These are phyloP conservation scores for Tor tambroides DNA, from an alignment of 2,113 vertebrate genomes.

Conservation along the genomic window DNA sequence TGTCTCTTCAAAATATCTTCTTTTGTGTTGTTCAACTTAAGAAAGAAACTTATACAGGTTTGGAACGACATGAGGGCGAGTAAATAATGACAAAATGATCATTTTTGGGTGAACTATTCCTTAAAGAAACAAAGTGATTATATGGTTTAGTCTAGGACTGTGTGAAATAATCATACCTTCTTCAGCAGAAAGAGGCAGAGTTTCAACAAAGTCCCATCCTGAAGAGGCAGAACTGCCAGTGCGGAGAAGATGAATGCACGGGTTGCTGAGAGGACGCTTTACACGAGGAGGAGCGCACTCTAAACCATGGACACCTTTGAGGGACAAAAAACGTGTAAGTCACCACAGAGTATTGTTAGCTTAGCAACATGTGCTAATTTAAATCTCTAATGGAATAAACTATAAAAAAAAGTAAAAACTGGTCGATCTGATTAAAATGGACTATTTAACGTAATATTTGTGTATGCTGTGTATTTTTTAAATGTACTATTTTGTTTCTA, in stretches of 20 bases:
- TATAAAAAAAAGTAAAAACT: not conserved
- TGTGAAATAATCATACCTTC: slow-evolving; percentile 64
- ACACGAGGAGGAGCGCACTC: slow-evolving; percentile 69
- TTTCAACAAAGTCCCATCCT: slow-evolving; percentile 80
- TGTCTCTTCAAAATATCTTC: not conserved
- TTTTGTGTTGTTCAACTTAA: not conserved
- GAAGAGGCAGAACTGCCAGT: slow-evolving; percentile 71
- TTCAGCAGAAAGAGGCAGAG: slow-evolving; percentile 70
- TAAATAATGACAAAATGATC: not conserved
- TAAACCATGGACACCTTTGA: slow-evolving; percentile 68
- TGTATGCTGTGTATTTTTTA: too few species aligned
- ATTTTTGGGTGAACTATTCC: not conserved
- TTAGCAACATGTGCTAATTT: not conserved
- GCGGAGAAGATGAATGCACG: slow-evolving; percentile 72
- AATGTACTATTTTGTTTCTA: too few species aligned
- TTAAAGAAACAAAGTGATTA: not conserved
- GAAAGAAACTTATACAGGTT: not conserved
- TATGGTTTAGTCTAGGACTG: not conserved
- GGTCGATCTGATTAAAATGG: not conserved
- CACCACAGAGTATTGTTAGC: not conserved
- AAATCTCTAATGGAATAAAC: not conserved
- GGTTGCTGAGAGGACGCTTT: slow-evolving; percentile 75
- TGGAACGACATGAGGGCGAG: not conserved
- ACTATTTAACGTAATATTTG: too few species aligned
- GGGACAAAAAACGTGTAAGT: not conserved